A percentile compares a stretch with the other conserved stretches of the same genome.
phyloP scores from a whole-genome alignment of 1,140 invertebrate species.

The Hermetia illucens region DNA sequence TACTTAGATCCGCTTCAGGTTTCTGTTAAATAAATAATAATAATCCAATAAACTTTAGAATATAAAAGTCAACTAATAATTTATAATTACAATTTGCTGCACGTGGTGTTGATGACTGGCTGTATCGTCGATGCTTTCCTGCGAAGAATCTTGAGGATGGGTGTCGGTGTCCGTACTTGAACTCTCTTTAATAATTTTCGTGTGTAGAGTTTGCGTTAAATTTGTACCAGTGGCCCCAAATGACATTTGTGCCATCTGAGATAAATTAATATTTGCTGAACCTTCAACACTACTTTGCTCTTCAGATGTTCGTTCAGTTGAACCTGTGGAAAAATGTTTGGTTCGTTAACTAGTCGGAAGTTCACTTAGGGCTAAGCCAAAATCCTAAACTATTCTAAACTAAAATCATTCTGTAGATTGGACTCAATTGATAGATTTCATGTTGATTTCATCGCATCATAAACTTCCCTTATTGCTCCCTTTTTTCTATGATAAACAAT shows the following conservation, averaged over 20 bases:
- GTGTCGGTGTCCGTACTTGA: constrained; percentile 20
- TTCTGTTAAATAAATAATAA: constrained; percentile 15
- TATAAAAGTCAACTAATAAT: background rate
- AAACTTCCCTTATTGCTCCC: no score
- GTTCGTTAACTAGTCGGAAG: no score
- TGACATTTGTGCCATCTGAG: constrained; percentile 28
- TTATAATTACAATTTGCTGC: constrained; percentile 30
- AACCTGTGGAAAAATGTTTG: constrained; percentile 36
- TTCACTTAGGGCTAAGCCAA: no score
- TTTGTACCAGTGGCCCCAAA: constrained; percentile 15
- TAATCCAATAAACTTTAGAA: constrained; percentile 2
- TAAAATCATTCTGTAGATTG: no score
- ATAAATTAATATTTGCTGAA: constrained; percentile 21
- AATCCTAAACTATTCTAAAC: no score
- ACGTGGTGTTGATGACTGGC: constrained; percentile 23
- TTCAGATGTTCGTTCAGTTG: constrained; percentile 34
- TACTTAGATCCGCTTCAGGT: constrained; percentile 27
- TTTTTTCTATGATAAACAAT: no score
- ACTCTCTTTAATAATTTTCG: constrained; percentile 26
- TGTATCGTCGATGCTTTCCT: constrained; percentile 21
- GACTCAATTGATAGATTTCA: no score
- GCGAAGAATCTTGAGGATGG: constrained; percentile 22
- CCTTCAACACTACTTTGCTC: constrained; percentile 33
- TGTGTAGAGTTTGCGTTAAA: constrained; percentile 22
- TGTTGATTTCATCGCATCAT: no score